Evolutionary conservation across 2,113 vertebrate genomes (phyloP), one percentile per base, ranked within the genome.

Genomic region (Jaculus jaculus): DNA sequence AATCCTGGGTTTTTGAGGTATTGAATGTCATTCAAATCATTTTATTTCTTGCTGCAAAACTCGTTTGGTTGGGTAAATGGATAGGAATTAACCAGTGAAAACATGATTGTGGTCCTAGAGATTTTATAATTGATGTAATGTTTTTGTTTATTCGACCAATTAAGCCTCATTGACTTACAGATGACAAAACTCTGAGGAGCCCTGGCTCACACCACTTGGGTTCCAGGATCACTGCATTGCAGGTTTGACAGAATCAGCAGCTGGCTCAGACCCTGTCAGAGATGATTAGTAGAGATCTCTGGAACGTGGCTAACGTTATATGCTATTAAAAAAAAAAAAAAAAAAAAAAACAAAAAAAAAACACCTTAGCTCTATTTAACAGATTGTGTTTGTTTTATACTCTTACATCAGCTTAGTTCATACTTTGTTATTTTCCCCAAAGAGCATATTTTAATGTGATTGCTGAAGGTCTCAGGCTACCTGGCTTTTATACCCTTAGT

Each of bases 71-170:
- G 89, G 80, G 51, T 79, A 95, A 96, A 90, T 93, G 81, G 96
- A 69, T 68, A 65, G 72, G 72, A 96, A 91, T 90, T 94, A 96
- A 96, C 96, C 91, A 97, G 81, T 96, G 93, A 94, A 94, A 96
- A 96, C 94, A 92, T 93, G 73, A 95, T 84, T 60, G 74, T 63
- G 77, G 81, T 95, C 89, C 78, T 73, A 74, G 54, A 89, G 84
- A 93, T 94, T 94, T 95, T 90, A 71, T 83, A 73, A 94, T 83
- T 93, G 87, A 86, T 92, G 91, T 66, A n/a, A 83, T 90, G 79
- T 89, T 96, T 95, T 94, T 96, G 95, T 97, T 96, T 96, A 95
- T 91, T 88, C 84, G 86, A 51, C 77, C 86, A 87, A 68, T 96
- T 93, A 85, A 84, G 60, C 80, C 23, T 92, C 96, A 96, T 91